Conservation (phyloP, 2,113 vertebrate genomes). For the Ahaetulla prasina region DNA sequence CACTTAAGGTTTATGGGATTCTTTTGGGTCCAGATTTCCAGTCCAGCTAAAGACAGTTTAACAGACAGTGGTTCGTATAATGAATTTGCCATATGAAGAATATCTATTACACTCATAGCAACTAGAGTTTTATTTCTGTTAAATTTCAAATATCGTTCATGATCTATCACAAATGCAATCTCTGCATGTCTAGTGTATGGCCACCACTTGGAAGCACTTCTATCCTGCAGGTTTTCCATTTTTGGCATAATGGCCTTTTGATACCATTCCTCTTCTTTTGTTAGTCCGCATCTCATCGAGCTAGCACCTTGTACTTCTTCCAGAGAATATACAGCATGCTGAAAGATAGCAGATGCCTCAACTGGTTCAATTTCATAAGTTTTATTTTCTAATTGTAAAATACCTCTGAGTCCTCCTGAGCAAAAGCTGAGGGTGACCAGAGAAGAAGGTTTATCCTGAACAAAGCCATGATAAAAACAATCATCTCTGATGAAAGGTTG, state of each 20-base stretch:
- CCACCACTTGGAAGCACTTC: neutral
- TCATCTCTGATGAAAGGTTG: conserved; percentile 39
- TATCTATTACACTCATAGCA: neutral
- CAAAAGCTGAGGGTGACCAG: conserved; percentile 45
- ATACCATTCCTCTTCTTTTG: neutral
- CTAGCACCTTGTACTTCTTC: neutral
- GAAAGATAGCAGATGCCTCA: conserved; percentile 35
- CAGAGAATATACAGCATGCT: conserved; percentile 43
- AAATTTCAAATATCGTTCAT: conserved; percentile 25
- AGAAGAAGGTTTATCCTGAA: conserved; percentile 34
- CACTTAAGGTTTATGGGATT: conserved; percentile 21
- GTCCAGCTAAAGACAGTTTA: neutral
- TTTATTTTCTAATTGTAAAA: conserved; percentile 39
- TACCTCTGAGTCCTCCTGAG: conserved; percentile 42
- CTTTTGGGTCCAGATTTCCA: conserved; percentile 60
- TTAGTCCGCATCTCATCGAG: neutral
- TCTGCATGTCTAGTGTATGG: conserved; percentile 5
- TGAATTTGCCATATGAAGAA: conserved; percentile 3
- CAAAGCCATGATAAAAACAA: conserved; percentile 48
- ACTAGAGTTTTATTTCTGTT: conserved; percentile 22
- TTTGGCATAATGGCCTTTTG: conserved; percentile 11
- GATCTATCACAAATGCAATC: neutral
- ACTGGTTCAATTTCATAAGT: conserved; percentile 52
- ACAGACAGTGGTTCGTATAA: neutral
- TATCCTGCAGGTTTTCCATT: neutral